phyloP scores from a whole-genome alignment of 1,140 invertebrate genomes.

The Parapsyche elsis region DNA sequence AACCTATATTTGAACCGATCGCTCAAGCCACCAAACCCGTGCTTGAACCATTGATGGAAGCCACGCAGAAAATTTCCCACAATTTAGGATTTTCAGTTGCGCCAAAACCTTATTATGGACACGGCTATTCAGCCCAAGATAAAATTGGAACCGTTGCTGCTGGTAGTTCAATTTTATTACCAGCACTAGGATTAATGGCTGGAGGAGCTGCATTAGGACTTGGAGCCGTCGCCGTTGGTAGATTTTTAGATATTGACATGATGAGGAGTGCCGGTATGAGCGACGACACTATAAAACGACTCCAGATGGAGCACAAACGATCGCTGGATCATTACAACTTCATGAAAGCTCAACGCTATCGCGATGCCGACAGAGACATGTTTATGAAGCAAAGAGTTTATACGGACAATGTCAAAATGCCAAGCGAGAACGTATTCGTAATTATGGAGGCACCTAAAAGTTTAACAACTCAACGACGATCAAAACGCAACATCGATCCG shows the following conservation, averaged over 20 bases:
- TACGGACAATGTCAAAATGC: slow-evolving; percentile 67
- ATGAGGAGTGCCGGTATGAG: slow-evolving; percentile 66
- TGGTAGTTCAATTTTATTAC: slow-evolving; percentile 71
- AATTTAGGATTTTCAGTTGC: slow-evolving; percentile 74
- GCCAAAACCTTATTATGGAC: slow-evolving; percentile 58
- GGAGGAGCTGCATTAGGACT: slow-evolving; percentile 82
- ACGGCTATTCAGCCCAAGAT: slow-evolving; percentile 71
- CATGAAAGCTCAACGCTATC: slow-evolving; percentile 57
- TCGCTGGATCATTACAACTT: slow-evolving; percentile 62
- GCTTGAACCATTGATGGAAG: slow-evolving; percentile 78
- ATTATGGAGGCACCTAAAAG: slow-evolving; percentile 63
- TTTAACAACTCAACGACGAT: slow-evolving; percentile 41
- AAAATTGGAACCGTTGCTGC: slow-evolving; percentile 74
- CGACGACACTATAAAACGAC: slow-evolving; percentile 62
- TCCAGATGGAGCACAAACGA: slow-evolving; percentile 71
- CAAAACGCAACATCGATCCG: slow-evolving; percentile 45
- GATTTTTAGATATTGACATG: slow-evolving; percentile 75
- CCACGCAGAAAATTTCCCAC: slow-evolving; percentile 80
- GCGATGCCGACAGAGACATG: slow-evolving; percentile 64
- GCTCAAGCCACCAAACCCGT: slow-evolving; percentile 77
- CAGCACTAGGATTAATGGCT: slow-evolving; percentile 78
- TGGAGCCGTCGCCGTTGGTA: slow-evolving; percentile 80
- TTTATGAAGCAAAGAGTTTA: slow-evolving; percentile 63
- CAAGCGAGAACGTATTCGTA: slow-evolving; percentile 65
- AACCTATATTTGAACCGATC: slow-evolving; percentile 74